A percentile compares a stretch with the other conserved stretches of the same genome.
Evolutionary conservation across 2,888 invertebrate species (phyloP).

Genomic region (Rhagonycha lutea): DNA sequence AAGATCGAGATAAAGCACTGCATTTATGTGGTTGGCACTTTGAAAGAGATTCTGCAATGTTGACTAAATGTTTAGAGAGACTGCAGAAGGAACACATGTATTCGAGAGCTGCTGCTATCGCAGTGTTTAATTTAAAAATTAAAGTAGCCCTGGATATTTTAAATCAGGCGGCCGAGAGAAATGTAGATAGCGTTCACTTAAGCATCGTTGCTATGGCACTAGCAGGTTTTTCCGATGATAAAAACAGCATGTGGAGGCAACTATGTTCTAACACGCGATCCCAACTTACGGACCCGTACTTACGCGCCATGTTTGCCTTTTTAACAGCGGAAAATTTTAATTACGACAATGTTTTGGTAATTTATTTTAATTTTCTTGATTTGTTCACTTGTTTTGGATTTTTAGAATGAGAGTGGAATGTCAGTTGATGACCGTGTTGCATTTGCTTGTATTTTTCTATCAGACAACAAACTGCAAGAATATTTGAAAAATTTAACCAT

Average conservation of each 20-base stretch:
- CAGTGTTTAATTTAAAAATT: slow-evolving; percentile 87
- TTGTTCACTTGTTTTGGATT: slow-evolving; percentile 31
- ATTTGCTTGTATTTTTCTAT: slow-evolving; percentile 86
- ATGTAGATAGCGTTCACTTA: slow-evolving; percentile 51
- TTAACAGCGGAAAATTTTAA: slow-evolving; percentile 78
- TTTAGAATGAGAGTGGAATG: slow-evolving; percentile 80
- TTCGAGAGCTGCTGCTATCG: slow-evolving; percentile 87
- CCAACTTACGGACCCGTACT: slow-evolving; percentile 86
- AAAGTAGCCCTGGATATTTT: slow-evolving; percentile 85
- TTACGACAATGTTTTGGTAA: slow-evolving; percentile 76
- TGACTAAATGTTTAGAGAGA: slow-evolving; percentile 65
- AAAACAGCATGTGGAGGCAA: slow-evolving; percentile 77
- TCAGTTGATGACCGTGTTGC: slow-evolving; percentile 87
- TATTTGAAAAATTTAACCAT: slow-evolving; percentile 75
- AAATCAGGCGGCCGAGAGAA: slow-evolving; percentile 65
- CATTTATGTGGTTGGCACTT: slow-evolving; percentile 90
- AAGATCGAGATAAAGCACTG: slow-evolving; percentile 78
- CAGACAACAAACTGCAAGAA: slow-evolving; percentile 78
- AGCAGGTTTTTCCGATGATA: slow-evolving; percentile 85
- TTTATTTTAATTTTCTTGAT: slow-evolving; percentile 17
- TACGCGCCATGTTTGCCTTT: slow-evolving; percentile 89
- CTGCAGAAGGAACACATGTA: slow-evolving; percentile 75
- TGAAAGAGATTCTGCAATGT: slow-evolving; percentile 67
- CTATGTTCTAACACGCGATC: slow-evolving; percentile 73
- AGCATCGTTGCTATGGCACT: slow-evolving; percentile 79